Conservation (phyloP, 2,113 vertebrate species). For the Otolemur garnettii region DNA sequence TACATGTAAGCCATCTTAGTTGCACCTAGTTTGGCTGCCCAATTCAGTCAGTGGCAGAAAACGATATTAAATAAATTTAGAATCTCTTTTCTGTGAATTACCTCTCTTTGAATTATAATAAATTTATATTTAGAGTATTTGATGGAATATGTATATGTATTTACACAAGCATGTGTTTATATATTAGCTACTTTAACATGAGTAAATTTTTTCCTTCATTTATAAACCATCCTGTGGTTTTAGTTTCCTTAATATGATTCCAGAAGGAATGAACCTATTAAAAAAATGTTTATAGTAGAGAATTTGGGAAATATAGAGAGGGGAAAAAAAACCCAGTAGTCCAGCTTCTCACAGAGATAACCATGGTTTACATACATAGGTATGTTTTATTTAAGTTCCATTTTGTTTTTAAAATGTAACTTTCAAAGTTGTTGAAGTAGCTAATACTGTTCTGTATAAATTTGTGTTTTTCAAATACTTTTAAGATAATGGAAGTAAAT, state of each 20-base stretch:
- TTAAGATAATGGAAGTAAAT: conserved; percentile 98
- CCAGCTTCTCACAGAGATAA: neutral
- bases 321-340: neutral
- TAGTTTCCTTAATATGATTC: neutral
- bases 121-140: conserved; percentile 41
- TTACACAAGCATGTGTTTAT: neutral
- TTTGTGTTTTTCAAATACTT: conserved; percentile 72
- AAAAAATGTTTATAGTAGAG: conserved; percentile 6
- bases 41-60: neutral
- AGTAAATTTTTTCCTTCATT: neutral
- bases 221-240: neutral
- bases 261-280: neutral
- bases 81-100: conserved; percentile 31
- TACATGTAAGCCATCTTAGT: neutral
- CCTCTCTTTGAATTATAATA: conserved; percentile 10
- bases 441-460: conserved; percentile 46
- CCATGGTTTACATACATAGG: neutral
- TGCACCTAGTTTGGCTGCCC: conserved; percentile 10
- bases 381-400: conserved; percentile 45
- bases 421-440: conserved; percentile 44
- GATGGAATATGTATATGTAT: conserved; percentile 17
- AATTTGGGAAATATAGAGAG: neutral
- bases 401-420: conserved; percentile 28
- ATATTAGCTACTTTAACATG: neutral
- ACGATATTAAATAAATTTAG: neutral